Percentiles rank a stretch among this genome's conserved stretches.
Conservation (phyloP, 2,888 invertebrate species). For the Erpobdella octoculata region DNA sequence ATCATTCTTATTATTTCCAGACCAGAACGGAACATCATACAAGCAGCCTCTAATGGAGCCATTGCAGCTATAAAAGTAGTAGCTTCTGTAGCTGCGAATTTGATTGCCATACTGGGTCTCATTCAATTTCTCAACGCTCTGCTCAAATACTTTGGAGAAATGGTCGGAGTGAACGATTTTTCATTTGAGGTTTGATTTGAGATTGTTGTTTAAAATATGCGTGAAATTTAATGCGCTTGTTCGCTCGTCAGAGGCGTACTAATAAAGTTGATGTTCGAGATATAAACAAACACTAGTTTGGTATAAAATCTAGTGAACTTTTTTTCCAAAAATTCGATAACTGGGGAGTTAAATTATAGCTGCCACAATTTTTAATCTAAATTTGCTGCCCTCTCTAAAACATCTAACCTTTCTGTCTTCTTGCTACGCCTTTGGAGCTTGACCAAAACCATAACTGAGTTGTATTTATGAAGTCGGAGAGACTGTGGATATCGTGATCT, state of each 20-base stretch:
- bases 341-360: too few relatives aligned
- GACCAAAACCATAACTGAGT: too few relatives aligned
- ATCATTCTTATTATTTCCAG: slow-evolving; percentile 53
- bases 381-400: too few relatives aligned
- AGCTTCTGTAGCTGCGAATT: slow-evolving; percentile 74
- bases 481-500: too few relatives aligned
- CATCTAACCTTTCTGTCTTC: too few relatives aligned
- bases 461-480: too few relatives aligned
- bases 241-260: background rate
- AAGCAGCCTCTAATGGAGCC: slow-evolving; percentile 82
- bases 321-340: too few relatives aligned
- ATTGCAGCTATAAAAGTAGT: slow-evolving; percentile 66
- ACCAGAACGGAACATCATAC: slow-evolving; percentile 70
- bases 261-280: too few relatives aligned
- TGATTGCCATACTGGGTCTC: slow-evolving; percentile 78
- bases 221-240: background rate
- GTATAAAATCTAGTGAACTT: too few relatives aligned
- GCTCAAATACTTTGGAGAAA: slow-evolving; percentile 67
- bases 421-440: too few relatives aligned
- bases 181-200: slow-evolving; percentile 50
- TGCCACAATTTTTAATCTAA: too few relatives aligned
- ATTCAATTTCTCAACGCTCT: slow-evolving; percentile 72
- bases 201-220: background rate
- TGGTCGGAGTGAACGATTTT: slow-evolving; percentile 60
- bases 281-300: too few relatives aligned